Evolutionary conservation across 2,113 vertebrate species (phyloP).

Genomic region (Petroica traversi): DNA sequence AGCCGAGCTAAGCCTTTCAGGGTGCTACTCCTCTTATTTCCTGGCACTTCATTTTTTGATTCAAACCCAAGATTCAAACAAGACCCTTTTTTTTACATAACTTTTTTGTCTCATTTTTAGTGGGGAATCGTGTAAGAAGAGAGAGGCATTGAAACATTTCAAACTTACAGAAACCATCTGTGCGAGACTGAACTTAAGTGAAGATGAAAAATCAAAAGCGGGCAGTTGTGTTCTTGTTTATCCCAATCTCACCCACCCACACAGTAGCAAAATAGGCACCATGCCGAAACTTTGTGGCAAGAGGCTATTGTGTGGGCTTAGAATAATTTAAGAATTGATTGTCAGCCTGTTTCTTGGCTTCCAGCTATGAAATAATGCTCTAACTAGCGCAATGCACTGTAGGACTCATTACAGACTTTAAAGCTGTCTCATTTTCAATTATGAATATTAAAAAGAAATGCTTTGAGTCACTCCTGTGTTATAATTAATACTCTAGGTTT

Average conservation of each 20-base stretch:
- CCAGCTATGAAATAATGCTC: slow-evolving; percentile 36
- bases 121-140: background rate
- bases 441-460: slow-evolving; percentile 26
- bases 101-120: background rate
- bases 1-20: background rate
- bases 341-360: slow-evolving; percentile 16
- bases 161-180: background rate
- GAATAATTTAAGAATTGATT: slow-evolving; percentile 39
- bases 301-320: slow-evolving; percentile 57
- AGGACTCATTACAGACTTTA: background rate
- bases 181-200: background rate
- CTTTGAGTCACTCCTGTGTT: background rate
- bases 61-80: background rate
- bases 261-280: slow-evolving; percentile 7
- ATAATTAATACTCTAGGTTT: background rate
- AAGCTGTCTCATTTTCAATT: background rate
- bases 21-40: background rate
- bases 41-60: background rate
- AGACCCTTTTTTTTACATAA: background rate
- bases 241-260: slow-evolving; percentile 40
- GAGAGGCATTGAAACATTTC: background rate
- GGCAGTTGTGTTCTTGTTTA: slow-evolving; percentile 50
- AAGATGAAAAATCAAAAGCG: slow-evolving; percentile 29
- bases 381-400: background rate
- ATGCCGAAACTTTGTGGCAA: slow-evolving; percentile 34